These are phyloP conservation scores for Channallabes apus DNA, from an alignment of 2,797 vertebrate genomes.

Conservation along the genomic window DNA sequence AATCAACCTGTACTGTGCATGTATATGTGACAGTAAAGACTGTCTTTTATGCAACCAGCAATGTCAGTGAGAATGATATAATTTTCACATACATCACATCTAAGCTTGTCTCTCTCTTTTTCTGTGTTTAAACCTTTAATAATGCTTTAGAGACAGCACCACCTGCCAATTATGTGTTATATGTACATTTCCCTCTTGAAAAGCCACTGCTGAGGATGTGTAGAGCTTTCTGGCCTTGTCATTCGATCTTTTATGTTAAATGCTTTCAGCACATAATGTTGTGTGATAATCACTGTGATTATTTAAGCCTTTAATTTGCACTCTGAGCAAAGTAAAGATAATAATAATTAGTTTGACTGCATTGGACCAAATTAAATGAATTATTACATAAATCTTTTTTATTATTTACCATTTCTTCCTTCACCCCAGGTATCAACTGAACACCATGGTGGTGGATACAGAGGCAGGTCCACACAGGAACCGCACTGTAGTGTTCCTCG, in stretches of 20 bases:
- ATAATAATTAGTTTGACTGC: neutral
- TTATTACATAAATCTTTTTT: neutral
- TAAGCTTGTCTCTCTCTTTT: neutral
- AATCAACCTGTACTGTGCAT: neutral
- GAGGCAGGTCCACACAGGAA: slow-evolving; percentile 88
- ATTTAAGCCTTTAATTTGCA: neutral
- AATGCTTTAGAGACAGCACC: neutral
- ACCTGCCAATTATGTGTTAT: neutral
- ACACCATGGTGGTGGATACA: slow-evolving; percentile 88
- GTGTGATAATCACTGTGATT: neutral
- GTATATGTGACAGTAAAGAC: neutral
- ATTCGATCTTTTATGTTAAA: neutral
- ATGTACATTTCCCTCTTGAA: neutral
- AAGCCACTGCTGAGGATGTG: neutral
- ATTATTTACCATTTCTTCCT: slow-evolving; percentile 55
- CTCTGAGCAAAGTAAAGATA: neutral
- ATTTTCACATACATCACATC: neutral
- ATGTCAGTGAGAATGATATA: neutral
- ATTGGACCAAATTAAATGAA: neutral
- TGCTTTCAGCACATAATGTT: slow-evolving; percentile 6
- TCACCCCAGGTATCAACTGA: slow-evolving; percentile 84
- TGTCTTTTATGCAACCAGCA: neutral
- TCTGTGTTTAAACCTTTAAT: neutral
- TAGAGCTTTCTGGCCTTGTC: neutral
- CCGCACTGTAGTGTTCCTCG: slow-evolving; percentile 89